Evolutionary conservation across 1,140 invertebrate genomes (phyloP), one percentile per base, ranked within the genome.

Genomic region (Littorina saxatilis): DNA sequence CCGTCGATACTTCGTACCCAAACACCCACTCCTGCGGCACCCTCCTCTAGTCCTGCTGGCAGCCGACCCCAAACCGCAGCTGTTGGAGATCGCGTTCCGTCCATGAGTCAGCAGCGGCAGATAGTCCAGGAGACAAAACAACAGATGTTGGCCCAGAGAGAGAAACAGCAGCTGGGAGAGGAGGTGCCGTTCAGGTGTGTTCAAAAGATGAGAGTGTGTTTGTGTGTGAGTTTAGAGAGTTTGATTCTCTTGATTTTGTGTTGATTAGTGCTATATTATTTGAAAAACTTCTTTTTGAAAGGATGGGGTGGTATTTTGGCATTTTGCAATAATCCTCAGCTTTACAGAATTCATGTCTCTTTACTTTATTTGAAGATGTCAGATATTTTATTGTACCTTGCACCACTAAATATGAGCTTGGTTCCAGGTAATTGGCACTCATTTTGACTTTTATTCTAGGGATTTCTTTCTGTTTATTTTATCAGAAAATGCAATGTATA

Each of bases 161-260:
- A 83, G 23, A 88, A 90, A 81, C 52, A 77, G 37, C 85, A 87
- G 47, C 81, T 88, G 4, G 86, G 86, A 77, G 66, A 85, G 52
- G 86, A 90, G 70, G 87, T 86, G 82, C 83, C 88, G 43, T 91
- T 88, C 80, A 88, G 90, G 89, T 90, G 81, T 68, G 37, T 63
- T 58, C 17, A 79, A n/a, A n/a, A n/a, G n/a, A n/a, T n/a, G 23
- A 35, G 39, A 70, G 4, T 17, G 17, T 39, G 20, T 15, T 39
- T 13, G 37, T 73, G 70, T n/a, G n/a, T 70, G 29, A 20, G 23
- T 35, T 29, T 20, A n/a, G n/a, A n/a, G n/a, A 50, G 47, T 50
- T 11, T 50, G 47, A 50, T 50, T 20, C 9, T 50, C 9, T 11
- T 50, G 9, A 50, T n/a, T n/a, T n/a, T n/a, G n/a, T n/a, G n/a